Evolutionary conservation across 2,888 invertebrate genomes (phyloP).

Genomic region (Cephus nigrinus): DNA sequence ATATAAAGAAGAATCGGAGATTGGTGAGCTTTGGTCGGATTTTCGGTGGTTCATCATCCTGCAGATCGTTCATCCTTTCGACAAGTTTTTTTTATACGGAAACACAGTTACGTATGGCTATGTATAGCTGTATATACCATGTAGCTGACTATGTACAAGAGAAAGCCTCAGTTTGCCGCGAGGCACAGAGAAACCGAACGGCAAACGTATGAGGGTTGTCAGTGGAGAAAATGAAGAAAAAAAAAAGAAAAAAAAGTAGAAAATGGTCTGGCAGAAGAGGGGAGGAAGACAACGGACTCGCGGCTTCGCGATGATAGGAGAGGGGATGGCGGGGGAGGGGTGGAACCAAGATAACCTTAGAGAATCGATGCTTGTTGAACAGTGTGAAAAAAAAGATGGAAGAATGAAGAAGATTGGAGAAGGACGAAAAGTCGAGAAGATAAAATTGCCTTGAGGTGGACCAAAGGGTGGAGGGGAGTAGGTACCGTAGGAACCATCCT

Average conservation of each 20-base stretch:
- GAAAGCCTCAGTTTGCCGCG: constrained; percentile 10
- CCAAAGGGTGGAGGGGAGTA: not conserved
- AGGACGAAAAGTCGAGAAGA: not conserved
- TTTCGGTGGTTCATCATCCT: not conserved
- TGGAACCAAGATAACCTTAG: not conserved
- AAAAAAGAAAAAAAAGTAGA: not conserved
- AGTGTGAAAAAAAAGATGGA: not conserved
- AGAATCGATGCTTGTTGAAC: not conserved
- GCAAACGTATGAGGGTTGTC: constrained; percentile 14
- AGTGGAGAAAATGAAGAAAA: constrained; percentile 8
- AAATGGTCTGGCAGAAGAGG: not conserved
- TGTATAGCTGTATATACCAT: not conserved
- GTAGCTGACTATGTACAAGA: not conserved
- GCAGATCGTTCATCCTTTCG: not conserved
- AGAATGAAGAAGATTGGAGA: not conserved
- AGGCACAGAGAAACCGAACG: not conserved
- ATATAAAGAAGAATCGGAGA: not conserved
- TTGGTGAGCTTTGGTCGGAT: not conserved
- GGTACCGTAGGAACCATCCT: not conserved
- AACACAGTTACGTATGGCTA: not conserved
- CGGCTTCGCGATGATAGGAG: not conserved
- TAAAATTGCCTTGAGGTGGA: not conserved
- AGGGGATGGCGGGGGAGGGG: not conserved
- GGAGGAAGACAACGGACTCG: not conserved
- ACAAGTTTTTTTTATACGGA: not conserved